A percentile compares a stretch with the other conserved stretches of the same genome.
phyloP scores from a whole-genome alignment of 2,888 invertebrate genomes.

The Standfussiana lucernea region DNA sequence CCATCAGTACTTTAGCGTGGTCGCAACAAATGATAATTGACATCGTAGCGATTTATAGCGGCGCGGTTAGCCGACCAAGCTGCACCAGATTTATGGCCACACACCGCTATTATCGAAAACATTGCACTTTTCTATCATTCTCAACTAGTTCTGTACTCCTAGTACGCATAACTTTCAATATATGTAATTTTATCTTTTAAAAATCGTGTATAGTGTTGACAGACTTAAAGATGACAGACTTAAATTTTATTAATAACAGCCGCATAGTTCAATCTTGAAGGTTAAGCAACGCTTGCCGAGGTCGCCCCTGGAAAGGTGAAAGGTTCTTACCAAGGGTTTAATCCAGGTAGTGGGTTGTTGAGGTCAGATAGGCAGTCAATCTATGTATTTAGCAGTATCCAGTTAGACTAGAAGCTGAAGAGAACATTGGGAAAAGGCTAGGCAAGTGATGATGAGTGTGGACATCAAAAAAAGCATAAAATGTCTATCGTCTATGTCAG shows the following conservation, averaged over 20 bases:
- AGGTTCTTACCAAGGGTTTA: neutral
- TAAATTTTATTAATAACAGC: neutral
- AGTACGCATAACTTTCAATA: neutral
- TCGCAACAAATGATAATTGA: conserved; percentile 79
- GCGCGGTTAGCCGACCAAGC: conserved; percentile 58
- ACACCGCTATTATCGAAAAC: conserved; percentile 32
- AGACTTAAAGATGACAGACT: neutral
- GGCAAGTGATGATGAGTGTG: neutral
- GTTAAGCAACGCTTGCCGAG: neutral
- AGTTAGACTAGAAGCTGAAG: neutral
- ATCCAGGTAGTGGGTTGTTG: neutral
- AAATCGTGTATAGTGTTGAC: neutral
- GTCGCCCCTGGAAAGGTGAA: neutral
- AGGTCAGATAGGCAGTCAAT: neutral
- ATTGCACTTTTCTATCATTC: conserved; percentile 20
- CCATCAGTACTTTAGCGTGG: conserved; percentile 48
- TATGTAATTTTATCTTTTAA: neutral
- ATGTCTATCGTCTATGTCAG: neutral
- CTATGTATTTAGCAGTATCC: neutral
- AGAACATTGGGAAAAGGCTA: neutral
- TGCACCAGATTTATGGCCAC: conserved; percentile 60
- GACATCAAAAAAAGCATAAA: neutral
- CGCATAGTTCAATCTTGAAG: neutral
- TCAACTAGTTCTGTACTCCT: neutral
- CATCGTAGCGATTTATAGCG: conserved; percentile 74